Evolutionary conservation across 2,888 invertebrate species (phyloP).

Genomic region (Macrostomum cliftonense): DNA sequence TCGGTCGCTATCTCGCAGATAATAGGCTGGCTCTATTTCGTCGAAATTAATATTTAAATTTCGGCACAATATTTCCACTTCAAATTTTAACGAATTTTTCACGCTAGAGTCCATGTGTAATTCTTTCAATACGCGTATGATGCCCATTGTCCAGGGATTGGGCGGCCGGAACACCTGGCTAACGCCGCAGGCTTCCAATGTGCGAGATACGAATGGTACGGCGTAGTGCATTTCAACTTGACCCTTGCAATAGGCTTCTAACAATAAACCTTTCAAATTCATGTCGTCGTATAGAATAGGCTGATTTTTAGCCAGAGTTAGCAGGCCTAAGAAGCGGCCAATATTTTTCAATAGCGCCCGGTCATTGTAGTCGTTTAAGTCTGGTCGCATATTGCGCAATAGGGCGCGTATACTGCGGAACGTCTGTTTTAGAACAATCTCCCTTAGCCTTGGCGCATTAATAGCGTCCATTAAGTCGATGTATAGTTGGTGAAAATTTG

Average conservation of each 20-base stretch:
- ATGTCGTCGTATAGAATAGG: constrained; percentile 62
- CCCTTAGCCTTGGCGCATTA: constrained; percentile 58
- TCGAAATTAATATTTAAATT: constrained; percentile 67
- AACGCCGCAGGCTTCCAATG: constrained; percentile 82
- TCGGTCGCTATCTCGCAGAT: constrained; percentile 58
- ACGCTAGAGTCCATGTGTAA: constrained; percentile 85
- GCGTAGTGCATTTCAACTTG: constrained; percentile 90
- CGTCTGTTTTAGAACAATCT: constrained; percentile 76
- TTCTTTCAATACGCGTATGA: constrained; percentile 68
- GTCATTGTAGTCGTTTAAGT: constrained; percentile 93
- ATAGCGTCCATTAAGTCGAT: constrained; percentile 83
- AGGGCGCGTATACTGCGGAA: constrained; percentile 73
- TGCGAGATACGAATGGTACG: constrained; percentile 93
- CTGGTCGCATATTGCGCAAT: constrained; percentile 72
- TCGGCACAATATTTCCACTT: constrained; percentile 93
- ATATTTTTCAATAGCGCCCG: constrained; percentile 70
- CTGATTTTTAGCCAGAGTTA: constrained; percentile 75
- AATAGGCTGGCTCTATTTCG: constrained; percentile 62
- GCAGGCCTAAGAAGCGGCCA: constrained; percentile 95
- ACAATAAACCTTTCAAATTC: constrained; percentile 75
- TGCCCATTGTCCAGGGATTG: constrained; percentile 93
- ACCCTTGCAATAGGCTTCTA: constrained; percentile 92
- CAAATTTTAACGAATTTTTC: constrained; percentile 91
- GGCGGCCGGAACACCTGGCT: constrained; percentile 82
- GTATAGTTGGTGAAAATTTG: constrained; percentile 87